Base-by-base conservation (phyloP, 2,797 vertebrate species). In the Artibeus lituratus region DNA sequence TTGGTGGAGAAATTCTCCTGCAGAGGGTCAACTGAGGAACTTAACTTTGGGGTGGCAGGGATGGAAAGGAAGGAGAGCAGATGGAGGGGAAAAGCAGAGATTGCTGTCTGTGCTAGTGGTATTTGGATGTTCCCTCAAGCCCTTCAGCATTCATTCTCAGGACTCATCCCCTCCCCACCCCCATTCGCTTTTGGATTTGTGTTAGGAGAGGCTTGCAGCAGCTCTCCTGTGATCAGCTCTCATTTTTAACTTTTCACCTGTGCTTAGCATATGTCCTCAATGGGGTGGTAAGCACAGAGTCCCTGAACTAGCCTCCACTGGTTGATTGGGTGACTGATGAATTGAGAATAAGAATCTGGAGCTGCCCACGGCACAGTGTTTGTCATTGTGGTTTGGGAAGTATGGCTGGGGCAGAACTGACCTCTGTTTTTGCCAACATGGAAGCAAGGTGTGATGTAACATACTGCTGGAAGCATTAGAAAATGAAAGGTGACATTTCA, bases 401-500 rank as follows among this genome's bases (percentile, higher is more conserved):
- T 19, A 29, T 19, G 37, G 16, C 6, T n/a, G 22, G 24, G 44
- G 65, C 39, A 94, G 24, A 90, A 69, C 11, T 37, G 59, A 67
- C 29, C 1, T 15, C 39, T 87, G 78, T 74, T 96, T 97, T 96
- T 98, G 96, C 83, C 84, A 94, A 76, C 42, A 21, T 67, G 35
- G 10, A 93, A 53, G 24, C 81, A 69, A 55, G 88, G 35, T 89
- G 59, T 85, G 94, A 65, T 74, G 14, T 44, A 74, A 59, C 72
- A 44, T 65, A 78, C 55, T 57, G 12, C 87, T 90, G 77, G 69
- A 65, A 86, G 57, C 65, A 24, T 91, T 73, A 80, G 69, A 93
- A 95, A 97, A 98, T 91, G 81, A 83, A 94, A 97, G 86, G 74
- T 95, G 96, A 85, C 92, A 95, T 96, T 97, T 98, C 62, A 47